Evolutionary conservation across 2,113 vertebrate genomes (phyloP).

Genomic region (Pterocles burchelli): DNA sequence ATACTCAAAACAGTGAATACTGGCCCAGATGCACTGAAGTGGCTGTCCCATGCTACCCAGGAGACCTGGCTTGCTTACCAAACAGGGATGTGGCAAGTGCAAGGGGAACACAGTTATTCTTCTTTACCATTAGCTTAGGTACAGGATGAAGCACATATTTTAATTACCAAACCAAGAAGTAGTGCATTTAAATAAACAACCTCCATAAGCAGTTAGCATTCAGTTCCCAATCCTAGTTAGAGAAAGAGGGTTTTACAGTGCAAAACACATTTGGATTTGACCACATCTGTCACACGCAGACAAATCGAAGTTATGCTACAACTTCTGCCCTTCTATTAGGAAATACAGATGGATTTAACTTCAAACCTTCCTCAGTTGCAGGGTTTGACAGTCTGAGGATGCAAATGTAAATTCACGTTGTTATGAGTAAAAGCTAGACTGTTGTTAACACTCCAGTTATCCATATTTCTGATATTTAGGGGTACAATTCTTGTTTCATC

Average conservation of each 20-base stretch:
- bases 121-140: not conserved
- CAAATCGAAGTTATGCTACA: not conserved
- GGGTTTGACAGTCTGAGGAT: not conserved
- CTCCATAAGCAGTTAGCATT: not conserved
- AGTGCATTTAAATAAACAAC: not conserved
- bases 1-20: not conserved
- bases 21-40: not conserved
- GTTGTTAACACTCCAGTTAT: not conserved
- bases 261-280: not conserved
- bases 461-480: not conserved
- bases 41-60: not conserved
- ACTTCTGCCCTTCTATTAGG: not conserved
- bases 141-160: not conserved
- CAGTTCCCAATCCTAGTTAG: not conserved
- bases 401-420: not conserved
- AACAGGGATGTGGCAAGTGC: not conserved
- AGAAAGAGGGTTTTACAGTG: not conserved
- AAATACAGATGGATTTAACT: not conserved
- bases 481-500: not conserved
- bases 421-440: not conserved
- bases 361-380: not conserved
- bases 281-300: not conserved
- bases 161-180: not conserved
- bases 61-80: not conserved
- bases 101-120: not conserved